Base-by-base conservation (phyloP, 1,140 invertebrate species). In the Calliopsis andreniformis region DNA sequence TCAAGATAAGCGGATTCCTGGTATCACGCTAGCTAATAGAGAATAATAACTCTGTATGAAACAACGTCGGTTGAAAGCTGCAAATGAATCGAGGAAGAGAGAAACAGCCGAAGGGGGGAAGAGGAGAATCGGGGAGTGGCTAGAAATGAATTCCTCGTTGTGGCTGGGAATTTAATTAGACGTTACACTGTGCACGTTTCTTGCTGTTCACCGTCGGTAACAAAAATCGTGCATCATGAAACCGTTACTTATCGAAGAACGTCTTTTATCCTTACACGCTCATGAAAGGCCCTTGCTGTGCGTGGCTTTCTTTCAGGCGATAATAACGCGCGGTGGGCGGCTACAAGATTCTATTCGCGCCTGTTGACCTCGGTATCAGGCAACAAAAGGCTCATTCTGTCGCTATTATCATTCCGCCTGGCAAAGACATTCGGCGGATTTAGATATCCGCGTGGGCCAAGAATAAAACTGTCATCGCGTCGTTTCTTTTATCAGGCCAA, bases 331-430 rank as follows among this genome's bases (percentile, higher is more conserved):
- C 59, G 56, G 32, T 61, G 70, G 68, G 42, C 51, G 67, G 67
- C 62, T 59, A 67, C 67, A 66, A 75, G 68, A 59, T 80, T 83
- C 84, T 84, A 78, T 87, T 86, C 86, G 83, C 80, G 77, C 80
- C 69, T 84, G 84, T 76, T 86, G 88, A 86, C 81, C 86, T 82
- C 85, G 39, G 61, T 69, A 82, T 71, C 76, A 39, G 39, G 82
- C 76, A 89, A 90, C 86, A 90, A 90, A 88, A 86, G 87, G 55
- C 83, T 85, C 88, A 84, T 89, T 85, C 86, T 55, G n/a, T 49
- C 88, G 82, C 90, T 89, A 89, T 90, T 91, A 88, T 86, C 88
- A 84, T 89, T n/a, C 89, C 77, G 79, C 72, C 5, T 25, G n/a
- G 14, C 73, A 78, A 79, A 87, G 62, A 84, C 68, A 45, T 55